A percentile compares a stretch with the other conserved stretches of the same genome.
phyloP scores from a whole-genome alignment of 1,140 invertebrate genomes.

The Scaptodrosophila lebanonensis region DNA sequence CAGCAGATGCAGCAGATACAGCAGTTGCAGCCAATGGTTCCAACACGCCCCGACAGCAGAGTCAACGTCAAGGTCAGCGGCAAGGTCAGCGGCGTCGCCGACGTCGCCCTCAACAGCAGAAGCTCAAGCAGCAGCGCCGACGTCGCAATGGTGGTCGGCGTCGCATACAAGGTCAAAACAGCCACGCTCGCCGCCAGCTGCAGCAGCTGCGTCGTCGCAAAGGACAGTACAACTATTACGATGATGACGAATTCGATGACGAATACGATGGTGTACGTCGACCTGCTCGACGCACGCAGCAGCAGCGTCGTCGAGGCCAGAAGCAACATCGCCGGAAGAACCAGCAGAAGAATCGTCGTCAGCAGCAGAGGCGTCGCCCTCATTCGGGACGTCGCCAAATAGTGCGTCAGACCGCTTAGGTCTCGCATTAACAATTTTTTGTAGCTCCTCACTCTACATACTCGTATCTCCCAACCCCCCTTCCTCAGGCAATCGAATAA shows the following conservation, averaged over 20 bases:
- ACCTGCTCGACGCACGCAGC: constrained; percentile 32
- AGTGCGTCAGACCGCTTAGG: too few relatives aligned
- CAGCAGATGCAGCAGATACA: constrained; percentile 2
- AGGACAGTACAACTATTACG: too few relatives aligned
- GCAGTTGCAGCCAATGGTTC: constrained; percentile 15
- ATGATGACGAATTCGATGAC: too few relatives aligned
- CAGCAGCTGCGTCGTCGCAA: constrained; percentile 29
- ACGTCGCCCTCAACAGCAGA: constrained; percentile 21
- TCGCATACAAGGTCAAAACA: constrained; percentile 9
- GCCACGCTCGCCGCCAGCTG: constrained; percentile 28
- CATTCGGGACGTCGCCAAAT: constrained; percentile 21
- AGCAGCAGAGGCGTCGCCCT: constrained; percentile 18
- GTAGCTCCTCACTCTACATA: too few relatives aligned
- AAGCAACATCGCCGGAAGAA: constrained; percentile 24
- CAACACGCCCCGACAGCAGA: constrained; percentile 8
- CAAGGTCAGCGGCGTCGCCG: constrained; percentile 39
- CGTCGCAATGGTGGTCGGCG: constrained; percentile 11
- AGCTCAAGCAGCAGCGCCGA: constrained; percentile 9
- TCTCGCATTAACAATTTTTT: too few relatives aligned
- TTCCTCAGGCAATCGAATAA: constrained; percentile 24
- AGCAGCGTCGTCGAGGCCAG: constrained; percentile 12
- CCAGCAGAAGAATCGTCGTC: constrained; percentile 15
- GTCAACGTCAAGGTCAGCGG: constrained; percentile 4
- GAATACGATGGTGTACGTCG: too few relatives aligned
- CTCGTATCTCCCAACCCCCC: neutral